Evolutionary conservation across 1,140 invertebrate species (phyloP).

Genomic region (Drosophila serrata): DNA sequence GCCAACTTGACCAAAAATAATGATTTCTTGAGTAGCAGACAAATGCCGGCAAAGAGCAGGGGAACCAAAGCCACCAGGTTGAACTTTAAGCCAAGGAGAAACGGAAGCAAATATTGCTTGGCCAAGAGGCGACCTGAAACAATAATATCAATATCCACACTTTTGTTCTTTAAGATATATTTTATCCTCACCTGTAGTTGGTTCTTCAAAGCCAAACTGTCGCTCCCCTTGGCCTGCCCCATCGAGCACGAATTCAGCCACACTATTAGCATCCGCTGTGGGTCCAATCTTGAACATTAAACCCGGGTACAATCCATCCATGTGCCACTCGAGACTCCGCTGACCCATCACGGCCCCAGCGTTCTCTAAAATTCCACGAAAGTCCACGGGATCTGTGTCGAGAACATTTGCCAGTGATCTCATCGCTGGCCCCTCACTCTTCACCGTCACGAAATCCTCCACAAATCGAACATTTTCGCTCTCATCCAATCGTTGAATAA

Average conservation of each 20-base stretch:
- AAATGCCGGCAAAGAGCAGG: slow-evolving; percentile 89
- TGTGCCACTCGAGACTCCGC: slow-evolving; percentile 90
- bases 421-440: slow-evolving; percentile 86
- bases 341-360: slow-evolving; percentile 89
- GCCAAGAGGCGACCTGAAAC: slow-evolving; percentile 89
- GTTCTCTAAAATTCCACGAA: slow-evolving; percentile 89
- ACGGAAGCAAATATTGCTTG: slow-evolving; percentile 89
- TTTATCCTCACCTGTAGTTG: slow-evolving; percentile 83
- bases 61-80: slow-evolving; percentile 90
- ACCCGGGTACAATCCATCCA: slow-evolving; percentile 90
- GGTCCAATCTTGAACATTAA: slow-evolving; percentile 90
- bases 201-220: slow-evolving; percentile 85
- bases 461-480: slow-evolving; percentile 88
- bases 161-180: background rate
- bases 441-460: slow-evolving; percentile 87
- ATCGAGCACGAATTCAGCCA: slow-evolving; percentile 91
- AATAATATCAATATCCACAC: background rate
- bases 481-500: slow-evolving; percentile 88
- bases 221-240: slow-evolving; percentile 85
- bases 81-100: slow-evolving; percentile 91
- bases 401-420: slow-evolving; percentile 87
- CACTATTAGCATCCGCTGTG: slow-evolving; percentile 87
- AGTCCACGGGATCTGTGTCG: slow-evolving; percentile 90
- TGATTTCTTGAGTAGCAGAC: slow-evolving; percentile 91
- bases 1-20: slow-evolving; percentile 90